These are phyloP conservation scores for Sarcoramphus papa DNA, from an alignment of 2,797 vertebrate species.

Conservation along the genomic window DNA sequence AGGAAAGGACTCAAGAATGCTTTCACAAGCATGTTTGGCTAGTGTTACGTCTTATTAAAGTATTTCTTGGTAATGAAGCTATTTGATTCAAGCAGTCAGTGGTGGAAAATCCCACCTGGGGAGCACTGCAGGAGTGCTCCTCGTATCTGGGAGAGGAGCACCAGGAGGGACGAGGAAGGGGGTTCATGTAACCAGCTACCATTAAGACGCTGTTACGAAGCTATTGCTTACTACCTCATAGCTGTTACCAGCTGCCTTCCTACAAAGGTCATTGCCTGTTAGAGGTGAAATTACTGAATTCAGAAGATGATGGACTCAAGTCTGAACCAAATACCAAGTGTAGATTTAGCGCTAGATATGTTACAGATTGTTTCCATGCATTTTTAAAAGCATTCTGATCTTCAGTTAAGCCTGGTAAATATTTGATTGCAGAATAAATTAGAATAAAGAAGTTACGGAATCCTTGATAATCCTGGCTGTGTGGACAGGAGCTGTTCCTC, in stretches of 20 bases:
- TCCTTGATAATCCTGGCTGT: background rate
- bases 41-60: background rate
- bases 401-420: background rate
- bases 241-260: background rate
- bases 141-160: background rate
- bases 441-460: background rate
- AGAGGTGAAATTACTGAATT: background rate
- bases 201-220: fast-evolving
- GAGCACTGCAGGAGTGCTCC: background rate
- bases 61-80: background rate
- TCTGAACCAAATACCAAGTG: background rate
- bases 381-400: background rate
- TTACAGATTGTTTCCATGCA: background rate
- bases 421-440: background rate
- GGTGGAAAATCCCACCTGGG: background rate
- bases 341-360: background rate
- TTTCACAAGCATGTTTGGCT: background rate
- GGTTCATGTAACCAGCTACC: background rate
- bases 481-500: background rate
- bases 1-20: background rate
- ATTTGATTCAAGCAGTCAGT: background rate
- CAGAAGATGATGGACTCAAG: background rate
- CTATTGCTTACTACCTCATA: background rate
- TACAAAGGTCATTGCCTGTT: background rate
- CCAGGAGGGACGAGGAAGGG: background rate